Conservation (phyloP, 2,113 vertebrate genomes). For the Gasterosteus nipponicus region DNA sequence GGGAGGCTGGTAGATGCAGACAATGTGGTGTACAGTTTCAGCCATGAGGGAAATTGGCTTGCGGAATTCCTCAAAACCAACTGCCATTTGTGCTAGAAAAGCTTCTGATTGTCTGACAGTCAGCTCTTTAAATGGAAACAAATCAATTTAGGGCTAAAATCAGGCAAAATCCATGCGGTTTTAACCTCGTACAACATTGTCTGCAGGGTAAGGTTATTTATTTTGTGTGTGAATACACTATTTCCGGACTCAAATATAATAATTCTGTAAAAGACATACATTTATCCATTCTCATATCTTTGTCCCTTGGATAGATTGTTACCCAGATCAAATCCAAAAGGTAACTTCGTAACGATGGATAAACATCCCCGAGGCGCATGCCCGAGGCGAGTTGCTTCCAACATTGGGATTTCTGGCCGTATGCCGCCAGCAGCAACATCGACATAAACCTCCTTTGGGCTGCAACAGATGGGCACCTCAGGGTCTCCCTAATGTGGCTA, state of each 20-base stretch:
- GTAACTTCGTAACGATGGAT: slow-evolving; percentile 83
- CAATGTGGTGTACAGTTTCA: neutral
- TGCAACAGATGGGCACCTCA: slow-evolving; percentile 57
- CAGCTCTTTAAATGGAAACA: neutral
- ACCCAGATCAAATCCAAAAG: slow-evolving; percentile 89
- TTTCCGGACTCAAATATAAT: neutral
- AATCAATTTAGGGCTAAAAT: neutral
- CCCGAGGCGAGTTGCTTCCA: slow-evolving; percentile 60
- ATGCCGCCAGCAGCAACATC: slow-evolving; percentile 90
- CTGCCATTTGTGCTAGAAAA: neutral
- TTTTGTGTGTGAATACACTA: neutral
- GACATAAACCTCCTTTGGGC: slow-evolving; percentile 89
- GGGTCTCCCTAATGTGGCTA: neutral
- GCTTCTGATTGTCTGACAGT: neutral
- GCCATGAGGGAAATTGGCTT: neutral
- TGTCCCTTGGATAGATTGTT: neutral
- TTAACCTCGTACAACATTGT: neutral
- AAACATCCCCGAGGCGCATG: slow-evolving; percentile 84
- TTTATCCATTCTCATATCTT: neutral
- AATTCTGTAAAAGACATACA: neutral
- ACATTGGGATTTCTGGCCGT: slow-evolving; percentile 90
- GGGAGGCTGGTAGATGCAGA: neutral
- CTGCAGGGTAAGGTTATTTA: neutral
- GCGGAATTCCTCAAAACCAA: neutral
- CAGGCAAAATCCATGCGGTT: neutral